Evolutionary conservation across 2,888 invertebrate genomes (phyloP).

Genomic region (Leptinotarsa rubiginosa): DNA sequence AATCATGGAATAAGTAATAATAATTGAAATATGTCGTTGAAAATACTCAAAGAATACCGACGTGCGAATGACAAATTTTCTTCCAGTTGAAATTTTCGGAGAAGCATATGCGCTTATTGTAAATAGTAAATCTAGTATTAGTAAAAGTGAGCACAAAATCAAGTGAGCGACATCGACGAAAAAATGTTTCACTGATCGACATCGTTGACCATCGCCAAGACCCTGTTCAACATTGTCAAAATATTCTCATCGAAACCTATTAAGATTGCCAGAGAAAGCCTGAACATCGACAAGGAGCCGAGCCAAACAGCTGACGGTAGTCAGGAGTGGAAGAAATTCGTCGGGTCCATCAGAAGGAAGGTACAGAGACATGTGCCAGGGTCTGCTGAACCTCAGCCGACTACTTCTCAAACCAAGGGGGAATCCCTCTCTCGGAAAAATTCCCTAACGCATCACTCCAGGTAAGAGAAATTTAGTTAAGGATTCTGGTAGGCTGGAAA

Average conservation of each 20-base stretch:
- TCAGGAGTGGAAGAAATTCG: conserved; percentile 66
- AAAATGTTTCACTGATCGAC: conserved; percentile 33
- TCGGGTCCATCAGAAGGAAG: conserved; percentile 66
- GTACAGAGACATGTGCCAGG: conserved; percentile 64
- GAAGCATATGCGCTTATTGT: conserved; percentile 58
- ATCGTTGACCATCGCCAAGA: conserved; percentile 47
- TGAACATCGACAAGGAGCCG: conserved; percentile 59
- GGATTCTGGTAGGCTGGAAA: conserved; percentile 13
- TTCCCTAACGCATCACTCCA: conserved; percentile 61
- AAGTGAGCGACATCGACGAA: conserved; percentile 11
- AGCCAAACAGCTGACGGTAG: conserved; percentile 49
- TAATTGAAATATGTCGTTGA: not conserved
- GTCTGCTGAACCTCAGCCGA: conserved; percentile 34
- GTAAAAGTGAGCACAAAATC: conserved; percentile 24
- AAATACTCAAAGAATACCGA: conserved; percentile 30
- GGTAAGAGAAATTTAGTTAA: not conserved
- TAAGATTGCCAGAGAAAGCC: conserved; percentile 62
- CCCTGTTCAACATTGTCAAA: conserved; percentile 63
- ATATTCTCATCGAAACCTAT: conserved; percentile 58
- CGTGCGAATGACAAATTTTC: conserved; percentile 15
- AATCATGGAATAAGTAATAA: too few relatives aligned
- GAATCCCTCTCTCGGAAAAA: conserved; percentile 62
- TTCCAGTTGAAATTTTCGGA: conserved; percentile 50
- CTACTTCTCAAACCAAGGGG: conserved; percentile 53
- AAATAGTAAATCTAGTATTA: conserved; percentile 40